Evolutionary conservation across 2,113 vertebrate species (phyloP).

Genomic region (Atherinomorus stipes): DNA sequence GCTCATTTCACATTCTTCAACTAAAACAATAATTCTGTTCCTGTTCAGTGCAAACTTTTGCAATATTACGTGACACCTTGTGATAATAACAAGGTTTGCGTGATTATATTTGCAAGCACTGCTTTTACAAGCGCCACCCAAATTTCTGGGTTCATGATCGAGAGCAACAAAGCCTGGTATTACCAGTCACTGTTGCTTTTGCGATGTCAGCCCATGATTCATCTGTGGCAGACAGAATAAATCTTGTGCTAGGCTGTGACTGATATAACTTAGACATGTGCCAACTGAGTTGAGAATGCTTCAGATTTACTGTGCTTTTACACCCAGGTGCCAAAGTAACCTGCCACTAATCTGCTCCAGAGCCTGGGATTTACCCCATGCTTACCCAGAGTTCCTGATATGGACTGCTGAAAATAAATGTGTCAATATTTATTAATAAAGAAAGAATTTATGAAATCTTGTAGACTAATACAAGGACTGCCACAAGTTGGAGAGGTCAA

Average conservation of each 20-base stretch:
- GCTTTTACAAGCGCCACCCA: background rate
- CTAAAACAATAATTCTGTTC: background rate
- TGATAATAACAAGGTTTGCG: background rate
- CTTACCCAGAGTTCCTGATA: slow-evolving; percentile 17
- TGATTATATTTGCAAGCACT: background rate
- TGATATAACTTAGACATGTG: slow-evolving; percentile 50
- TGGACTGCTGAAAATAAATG: slow-evolving; percentile 22
- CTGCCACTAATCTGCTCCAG: slow-evolving; percentile 50
- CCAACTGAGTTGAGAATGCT: slow-evolving; percentile 52
- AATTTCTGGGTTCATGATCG: background rate
- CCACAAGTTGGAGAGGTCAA: background rate
- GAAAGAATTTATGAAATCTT: background rate
- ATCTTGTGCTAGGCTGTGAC: slow-evolving; percentile 45
- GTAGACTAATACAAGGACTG: background rate
- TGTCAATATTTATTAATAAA: slow-evolving; percentile 12
- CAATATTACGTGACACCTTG: background rate
- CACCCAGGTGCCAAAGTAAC: slow-evolving; percentile 53
- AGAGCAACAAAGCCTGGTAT: background rate
- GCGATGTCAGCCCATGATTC: slow-evolving; percentile 44
- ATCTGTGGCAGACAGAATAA: slow-evolving; percentile 46
- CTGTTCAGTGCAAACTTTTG: background rate
- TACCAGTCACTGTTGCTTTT: background rate
- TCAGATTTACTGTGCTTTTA: slow-evolving; percentile 53
- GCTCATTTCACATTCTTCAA: background rate
- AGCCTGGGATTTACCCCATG: slow-evolving; percentile 47